A percentile compares a stretch with the other conserved stretches of the same genome.
phyloP scores from a whole-genome alignment of 1,140 invertebrate genomes.

The Anthonomus grandis region DNA sequence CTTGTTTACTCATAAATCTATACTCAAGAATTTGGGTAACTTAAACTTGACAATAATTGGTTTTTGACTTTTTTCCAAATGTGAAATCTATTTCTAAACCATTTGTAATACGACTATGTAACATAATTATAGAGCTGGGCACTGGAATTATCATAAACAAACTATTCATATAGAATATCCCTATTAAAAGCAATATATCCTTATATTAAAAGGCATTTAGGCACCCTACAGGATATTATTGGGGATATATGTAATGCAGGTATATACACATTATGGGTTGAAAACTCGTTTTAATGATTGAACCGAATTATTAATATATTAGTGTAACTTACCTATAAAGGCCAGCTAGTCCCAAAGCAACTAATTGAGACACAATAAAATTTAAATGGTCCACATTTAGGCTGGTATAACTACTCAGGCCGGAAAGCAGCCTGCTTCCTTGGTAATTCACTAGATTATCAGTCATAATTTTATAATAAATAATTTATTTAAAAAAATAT shows the following conservation, averaged over 20 bases:
- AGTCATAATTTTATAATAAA: slow-evolving; percentile 8
- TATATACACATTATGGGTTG: not conserved
- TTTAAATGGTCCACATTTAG: slow-evolving; percentile 67
- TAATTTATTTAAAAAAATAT: not conserved
- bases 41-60: too few relatives aligned
- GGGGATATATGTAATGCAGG: not conserved
- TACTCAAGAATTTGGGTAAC: too few relatives aligned
- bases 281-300: not conserved
- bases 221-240: too few relatives aligned
- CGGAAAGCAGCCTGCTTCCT: slow-evolving; percentile 57
- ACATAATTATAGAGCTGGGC: too few relatives aligned
- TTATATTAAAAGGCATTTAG: too few relatives aligned
- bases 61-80: too few relatives aligned
- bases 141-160: too few relatives aligned
- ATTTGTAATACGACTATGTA: too few relatives aligned
- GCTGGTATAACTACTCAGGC: slow-evolving; percentile 56
- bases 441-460: slow-evolving; percentile 49
- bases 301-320: slow-evolving; percentile 44
- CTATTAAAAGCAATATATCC: too few relatives aligned
- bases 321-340: slow-evolving; percentile 55
- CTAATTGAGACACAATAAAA: slow-evolving; percentile 77
- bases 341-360: slow-evolving; percentile 70
- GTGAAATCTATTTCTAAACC: too few relatives aligned
- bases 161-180: too few relatives aligned
- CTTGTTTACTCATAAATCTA: too few relatives aligned